A percentile compares a stretch with the other conserved stretches of the same genome.
Conservation (phyloP, 2,113 vertebrate species). For the Eupsittula cactorum region DNA sequence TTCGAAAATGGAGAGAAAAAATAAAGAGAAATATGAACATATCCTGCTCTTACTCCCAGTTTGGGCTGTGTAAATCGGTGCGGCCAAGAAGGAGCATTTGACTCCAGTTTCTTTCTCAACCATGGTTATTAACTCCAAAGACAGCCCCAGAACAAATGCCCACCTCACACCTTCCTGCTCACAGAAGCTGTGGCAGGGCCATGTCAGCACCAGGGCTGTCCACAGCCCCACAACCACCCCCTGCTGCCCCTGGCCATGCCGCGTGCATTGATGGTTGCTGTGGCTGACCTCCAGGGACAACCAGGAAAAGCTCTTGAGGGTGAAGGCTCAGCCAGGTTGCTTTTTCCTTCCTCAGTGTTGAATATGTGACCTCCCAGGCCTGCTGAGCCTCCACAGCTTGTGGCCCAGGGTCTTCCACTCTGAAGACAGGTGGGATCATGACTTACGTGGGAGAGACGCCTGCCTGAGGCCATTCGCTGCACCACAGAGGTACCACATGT, state of each 20-base stretch:
- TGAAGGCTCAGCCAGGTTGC: neutral
- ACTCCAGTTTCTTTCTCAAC: neutral
- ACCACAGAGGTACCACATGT: neutral
- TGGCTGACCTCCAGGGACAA: neutral
- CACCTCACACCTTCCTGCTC: neutral
- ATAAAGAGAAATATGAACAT: neutral
- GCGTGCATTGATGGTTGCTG: neutral
- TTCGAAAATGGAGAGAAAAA: neutral
- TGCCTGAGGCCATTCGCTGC: neutral
- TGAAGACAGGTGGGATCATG: neutral
- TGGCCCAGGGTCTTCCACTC: neutral
- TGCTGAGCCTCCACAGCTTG: neutral
- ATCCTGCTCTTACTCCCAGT: neutral
- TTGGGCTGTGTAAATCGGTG: neutral
- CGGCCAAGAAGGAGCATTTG: neutral
- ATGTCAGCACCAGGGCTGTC: neutral
- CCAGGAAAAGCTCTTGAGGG: neutral
- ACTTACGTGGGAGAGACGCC: neutral
- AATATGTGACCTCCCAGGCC: accelerated
- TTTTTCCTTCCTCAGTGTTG: neutral
- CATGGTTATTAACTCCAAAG: neutral
- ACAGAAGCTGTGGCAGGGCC: neutral
- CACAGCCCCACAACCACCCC: neutral
- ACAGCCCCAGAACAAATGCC: neutral
- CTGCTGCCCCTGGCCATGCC: neutral